phyloP scores from a whole-genome alignment of 2,797 vertebrate genomes.

The Anguilla marmorata region DNA sequence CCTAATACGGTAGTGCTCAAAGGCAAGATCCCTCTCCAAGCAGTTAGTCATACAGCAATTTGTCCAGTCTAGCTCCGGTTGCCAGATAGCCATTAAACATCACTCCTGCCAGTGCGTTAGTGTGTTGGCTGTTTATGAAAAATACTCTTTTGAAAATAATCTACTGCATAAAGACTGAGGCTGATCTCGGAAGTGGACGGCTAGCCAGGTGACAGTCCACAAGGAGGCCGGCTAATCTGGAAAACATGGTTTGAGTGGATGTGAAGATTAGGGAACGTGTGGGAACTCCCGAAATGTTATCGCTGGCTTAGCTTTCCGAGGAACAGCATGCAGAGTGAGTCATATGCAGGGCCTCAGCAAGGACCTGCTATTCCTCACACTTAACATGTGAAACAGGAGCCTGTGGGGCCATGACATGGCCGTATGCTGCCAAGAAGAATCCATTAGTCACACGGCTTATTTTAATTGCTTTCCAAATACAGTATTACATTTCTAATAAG shows the following conservation, averaged over 20 bases:
- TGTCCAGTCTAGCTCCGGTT: not conserved
- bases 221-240: not conserved
- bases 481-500: not conserved
- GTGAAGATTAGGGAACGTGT: not conserved
- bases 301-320: not conserved
- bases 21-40: not conserved
- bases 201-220: not conserved
- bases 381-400: constrained; percentile 24
- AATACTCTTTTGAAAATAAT: not conserved
- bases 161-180: not conserved
- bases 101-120: not conserved
- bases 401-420: not conserved
- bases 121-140: not conserved
- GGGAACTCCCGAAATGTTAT: constrained; percentile 23
- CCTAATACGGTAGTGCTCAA: not conserved
- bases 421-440: not conserved
- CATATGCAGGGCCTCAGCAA: not conserved
- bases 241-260: not conserved
- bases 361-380: constrained; percentile 14
- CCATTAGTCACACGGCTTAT: constrained; percentile 8
- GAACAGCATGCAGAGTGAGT: constrained; percentile 5
- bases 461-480: constrained; percentile 5
- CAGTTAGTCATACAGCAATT: not conserved
- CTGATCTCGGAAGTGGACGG: not conserved
- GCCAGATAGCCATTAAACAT: not conserved